Conservation (phyloP, 2,113 vertebrate species). For the Macaca fascicularis region T2T-MFA8v1.1 NC_088385.1:111803501-111804000, state of each 20-base stretch:
- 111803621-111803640: neutral
- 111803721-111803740: neutral
- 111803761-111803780: neutral
- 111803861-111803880: slow-evolving; percentile 35
- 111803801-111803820: neutral
- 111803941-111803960: neutral
- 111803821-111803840: neutral
- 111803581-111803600: neutral
- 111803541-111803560: neutral
- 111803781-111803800: neutral
- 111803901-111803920: neutral
- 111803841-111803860: neutral
- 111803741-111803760: neutral
- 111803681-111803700: neutral
- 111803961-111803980: slow-evolving; percentile 1
- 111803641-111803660: neutral
- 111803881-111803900: neutral
- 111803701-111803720: neutral
- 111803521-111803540: neutral
- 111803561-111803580: neutral
- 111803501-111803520: neutral
- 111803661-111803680: neutral
- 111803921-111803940: neutral
- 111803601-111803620: neutral
- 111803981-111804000: neutral